Evolutionary conservation across 2,797 vertebrate genomes (phyloP).

Genomic region (Micropoecilia bifurca): DNA sequence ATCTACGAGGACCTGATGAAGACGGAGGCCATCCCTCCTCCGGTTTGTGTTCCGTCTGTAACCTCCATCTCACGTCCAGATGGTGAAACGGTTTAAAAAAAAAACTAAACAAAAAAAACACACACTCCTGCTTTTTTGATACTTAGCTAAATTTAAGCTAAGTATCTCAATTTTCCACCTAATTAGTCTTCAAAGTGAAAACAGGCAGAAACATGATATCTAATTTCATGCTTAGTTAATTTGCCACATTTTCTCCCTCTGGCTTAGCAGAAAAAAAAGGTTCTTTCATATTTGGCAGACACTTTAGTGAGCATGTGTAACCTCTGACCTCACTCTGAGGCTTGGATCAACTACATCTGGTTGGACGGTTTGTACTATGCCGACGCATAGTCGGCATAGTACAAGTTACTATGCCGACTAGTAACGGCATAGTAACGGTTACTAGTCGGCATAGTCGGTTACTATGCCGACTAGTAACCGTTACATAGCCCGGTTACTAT

Average conservation of each 20-base stretch:
- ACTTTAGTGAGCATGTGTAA: conserved; percentile 14
- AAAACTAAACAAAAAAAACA: no score
- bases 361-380: conserved; percentile 24
- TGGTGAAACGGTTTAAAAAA: not conserved
- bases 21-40: conserved; percentile 87
- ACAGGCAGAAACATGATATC: not conserved
- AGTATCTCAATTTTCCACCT: not conserved
- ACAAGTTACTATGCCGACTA: no score
- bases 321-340: conserved; percentile 21
- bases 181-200: not conserved
- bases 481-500: no score
- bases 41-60: conserved; percentile 73
- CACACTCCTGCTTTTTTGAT: not conserved
- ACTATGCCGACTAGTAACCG: no score
- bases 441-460: no score
- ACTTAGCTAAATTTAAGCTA: not conserved
- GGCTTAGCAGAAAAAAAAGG: not conserved
- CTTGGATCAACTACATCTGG: conserved; percentile 31
- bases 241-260: not conserved
- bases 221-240: not conserved
- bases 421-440: no score
- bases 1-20: conserved; percentile 99
- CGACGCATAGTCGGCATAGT: no score
- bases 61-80: not conserved
- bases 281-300: conserved; percentile 5